Percentiles rank a stretch among this genome's conserved stretches.
Evolutionary conservation across 2,888 invertebrate genomes (phyloP).

Genomic region (Drosophila ezoana): DNA sequence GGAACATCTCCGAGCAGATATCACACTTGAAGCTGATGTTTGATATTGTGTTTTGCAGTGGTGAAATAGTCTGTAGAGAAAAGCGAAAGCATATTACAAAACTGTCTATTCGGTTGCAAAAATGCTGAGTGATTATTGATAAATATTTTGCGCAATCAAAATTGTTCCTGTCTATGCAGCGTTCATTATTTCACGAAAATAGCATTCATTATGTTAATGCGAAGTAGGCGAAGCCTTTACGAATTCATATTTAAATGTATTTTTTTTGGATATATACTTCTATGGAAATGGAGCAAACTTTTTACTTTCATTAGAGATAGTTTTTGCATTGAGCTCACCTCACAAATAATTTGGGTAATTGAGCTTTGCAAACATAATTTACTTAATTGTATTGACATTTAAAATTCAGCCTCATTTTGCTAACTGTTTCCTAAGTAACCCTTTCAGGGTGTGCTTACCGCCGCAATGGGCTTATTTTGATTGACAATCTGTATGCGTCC

Average conservation of each 20-base stretch:
- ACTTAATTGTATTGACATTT: not conserved
- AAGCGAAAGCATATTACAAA: slow-evolving; percentile 15
- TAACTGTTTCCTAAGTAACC: slow-evolving; percentile 5
- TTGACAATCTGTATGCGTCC: slow-evolving; percentile 85
- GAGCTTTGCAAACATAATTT: no score
- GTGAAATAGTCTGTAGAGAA: slow-evolving; percentile 57
- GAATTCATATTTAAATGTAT: no score
- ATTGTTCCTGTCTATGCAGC: slow-evolving; percentile 12
- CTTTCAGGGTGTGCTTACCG: slow-evolving; percentile 69
- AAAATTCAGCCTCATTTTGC: not conserved
- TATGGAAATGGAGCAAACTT: no score
- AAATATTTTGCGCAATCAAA: slow-evolving; percentile 16
- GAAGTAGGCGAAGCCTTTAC: no score
- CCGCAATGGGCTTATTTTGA: slow-evolving; percentile 84
- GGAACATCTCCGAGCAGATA: slow-evolving; percentile 94
- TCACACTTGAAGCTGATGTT: slow-evolving; percentile 95
- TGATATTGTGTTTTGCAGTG: slow-evolving; percentile 89
- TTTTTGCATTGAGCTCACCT: no score
- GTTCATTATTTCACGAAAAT: not conserved
- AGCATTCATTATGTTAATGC: not conserved
- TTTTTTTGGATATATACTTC: no score
- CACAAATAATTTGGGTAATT: no score
- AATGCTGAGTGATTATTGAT: not conserved
- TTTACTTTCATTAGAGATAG: no score
- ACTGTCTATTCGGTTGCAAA: not conserved